Evolutionary conservation across 2,888 invertebrate species (phyloP), one percentile per base, ranked within the genome.

Genomic region (Syrphus vitripennis): DNA sequence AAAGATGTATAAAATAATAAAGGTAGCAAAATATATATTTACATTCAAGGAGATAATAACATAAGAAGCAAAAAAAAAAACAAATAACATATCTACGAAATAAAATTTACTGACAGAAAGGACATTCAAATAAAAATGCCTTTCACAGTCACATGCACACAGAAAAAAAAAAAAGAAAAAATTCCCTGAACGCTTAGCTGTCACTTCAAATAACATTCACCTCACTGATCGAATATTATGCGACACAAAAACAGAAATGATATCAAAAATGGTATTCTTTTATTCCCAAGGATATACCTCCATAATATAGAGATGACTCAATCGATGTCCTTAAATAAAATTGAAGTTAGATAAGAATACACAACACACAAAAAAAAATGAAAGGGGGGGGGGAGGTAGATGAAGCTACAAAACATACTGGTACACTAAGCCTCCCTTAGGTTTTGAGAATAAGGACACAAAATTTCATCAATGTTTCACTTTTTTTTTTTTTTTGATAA

Each of bases 121-220:
- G 63, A 75, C 48, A 34, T 75, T 75, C 45, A 53, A 63, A 75
- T 63, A 65, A 45, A 31, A 55, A 31, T 71, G 63, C 71, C 71
- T 71, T 45, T 78, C 6, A 45, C 42, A 69, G 70, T 61, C 61
- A 31, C 40, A 57, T 26, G 45, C 34, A 40, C 1, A n/a, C 40
- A 40, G n/a, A 40, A 12, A n/a, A 16, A 6, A 40, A 4, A 50
- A 9, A 50, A n/a, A 50, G 2, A 5, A 29, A 29, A 19, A 9
- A 19, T 12, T 16, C 29, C 50, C 65, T 37, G 24, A 67, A 61
- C 72, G 78, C 67, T 53, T 34, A 74, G 78, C 87, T 87, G 86
- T 87, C 87, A 86, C 80, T 87, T 83, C 83, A 78, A 87, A 87
- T 88, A 86, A 82, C 82, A 83, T 82, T 82, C 82, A 86, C 82